Evolutionary conservation across 2,797 vertebrate genomes (phyloP), one percentile per base, ranked within the genome.

Genomic region (Tiaroga cobitis): DNA sequence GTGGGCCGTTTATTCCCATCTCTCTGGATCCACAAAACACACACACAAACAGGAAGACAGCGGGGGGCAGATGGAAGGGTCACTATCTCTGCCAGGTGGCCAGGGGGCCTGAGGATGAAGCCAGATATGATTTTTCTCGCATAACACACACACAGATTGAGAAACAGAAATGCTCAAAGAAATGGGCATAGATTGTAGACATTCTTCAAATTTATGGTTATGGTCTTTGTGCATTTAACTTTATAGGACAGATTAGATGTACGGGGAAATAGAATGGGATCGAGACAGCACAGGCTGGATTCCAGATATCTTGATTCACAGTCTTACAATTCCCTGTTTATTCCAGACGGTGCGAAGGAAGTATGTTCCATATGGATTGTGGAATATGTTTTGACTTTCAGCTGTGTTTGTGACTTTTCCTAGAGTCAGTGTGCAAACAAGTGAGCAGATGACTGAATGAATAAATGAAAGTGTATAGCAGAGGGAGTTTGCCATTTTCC

Each of bases 31-130:
- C 89, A 86, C 88, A 83, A 79, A 79, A 78, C 63, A 83, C 78
- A 83, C 61, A 82, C 61, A 82, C 82, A 87, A 84, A 82, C 46
- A 85, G 65, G 32, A 63, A 91, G 91, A 91, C 93, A 92, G 91
- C 90, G 87, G 93, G 92, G 94, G 93, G 93, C 94, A 96, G 95
- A 95, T 95, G 95, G 95, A 94, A 91, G 87, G 92, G 93, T 91
- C 93, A 92, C 69, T 88, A 89, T 87, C 87, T 87, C 86, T 94
- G 94, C 94, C 94, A 95, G 91, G 91, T 93, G 92, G 88, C 92
- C 92, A 91, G 87, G 87, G 91, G 93, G 92, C 90, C 92, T 89
- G 90, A 56, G 88, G 90, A 90, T 43, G 81, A 86, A 89, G 89
- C 89, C 89, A 91, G 92, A 91, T 89, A 92, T 85, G 72, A 92